Conservation (phyloP, 2,797 vertebrate species). For the Phataginus tetradactyla region DNA sequence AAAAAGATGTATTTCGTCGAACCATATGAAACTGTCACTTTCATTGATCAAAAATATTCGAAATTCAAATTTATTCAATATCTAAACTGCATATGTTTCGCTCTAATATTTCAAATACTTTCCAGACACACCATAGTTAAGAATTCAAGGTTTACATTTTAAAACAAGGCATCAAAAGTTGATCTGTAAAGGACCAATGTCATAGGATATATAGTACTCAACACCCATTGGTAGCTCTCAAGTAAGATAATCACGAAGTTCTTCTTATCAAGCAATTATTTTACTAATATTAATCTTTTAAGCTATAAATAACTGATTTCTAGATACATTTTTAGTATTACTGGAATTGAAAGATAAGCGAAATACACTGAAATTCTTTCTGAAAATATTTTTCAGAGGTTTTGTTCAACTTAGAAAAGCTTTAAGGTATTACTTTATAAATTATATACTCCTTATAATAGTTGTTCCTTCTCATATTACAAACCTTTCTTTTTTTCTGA, state of each 20-base stretch:
- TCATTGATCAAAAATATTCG: background rate
- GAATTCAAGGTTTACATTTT: slow-evolving; percentile 23
- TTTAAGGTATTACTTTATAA: slow-evolving; percentile 23
- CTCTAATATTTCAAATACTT: slow-evolving; percentile 28
- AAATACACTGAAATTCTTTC: background rate
- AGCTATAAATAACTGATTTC: slow-evolving; percentile 21
- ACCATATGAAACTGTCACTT: background rate
- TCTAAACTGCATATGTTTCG: background rate
- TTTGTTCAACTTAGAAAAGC: slow-evolving; percentile 16
- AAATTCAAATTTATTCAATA: background rate
- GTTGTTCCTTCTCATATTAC: background rate
- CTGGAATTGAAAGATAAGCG: background rate
- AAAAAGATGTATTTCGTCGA: background rate
- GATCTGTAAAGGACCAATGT: background rate
- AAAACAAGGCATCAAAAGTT: background rate
- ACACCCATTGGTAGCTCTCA: background rate
- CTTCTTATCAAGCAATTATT: background rate
- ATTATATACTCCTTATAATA: background rate
- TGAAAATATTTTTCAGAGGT: slow-evolving; percentile 28
- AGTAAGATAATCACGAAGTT: background rate
- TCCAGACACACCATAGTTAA: background rate
- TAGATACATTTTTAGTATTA: background rate
- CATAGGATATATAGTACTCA: background rate
- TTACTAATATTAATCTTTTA: slow-evolving; percentile 26
- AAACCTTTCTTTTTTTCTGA: background rate